Evolutionary conservation across 2,888 invertebrate species (phyloP).

Genomic region (Ennomos fuscantarius): DNA sequence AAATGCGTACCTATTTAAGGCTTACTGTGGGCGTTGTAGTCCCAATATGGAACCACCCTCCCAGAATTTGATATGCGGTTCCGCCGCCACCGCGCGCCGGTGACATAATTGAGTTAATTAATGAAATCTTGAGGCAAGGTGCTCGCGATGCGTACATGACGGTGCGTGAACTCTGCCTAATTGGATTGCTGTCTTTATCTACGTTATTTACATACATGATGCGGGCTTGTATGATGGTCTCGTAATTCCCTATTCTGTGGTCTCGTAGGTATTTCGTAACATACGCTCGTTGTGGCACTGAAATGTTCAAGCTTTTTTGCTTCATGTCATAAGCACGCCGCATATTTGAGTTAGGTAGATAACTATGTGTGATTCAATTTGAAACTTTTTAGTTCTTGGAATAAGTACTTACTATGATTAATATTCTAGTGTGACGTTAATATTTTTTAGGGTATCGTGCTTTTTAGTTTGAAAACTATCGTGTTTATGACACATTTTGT

Average conservation of each 20-base stretch:
- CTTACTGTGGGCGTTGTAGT: slow-evolving; percentile 8
- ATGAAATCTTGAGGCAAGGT: slow-evolving; percentile 39
- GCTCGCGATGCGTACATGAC: slow-evolving; percentile 26
- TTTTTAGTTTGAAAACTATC: too few relatives aligned
- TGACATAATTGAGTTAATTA: slow-evolving; percentile 43
- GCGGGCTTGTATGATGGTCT: slow-evolving; percentile 30
- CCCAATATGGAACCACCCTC: slow-evolving; percentile 20
- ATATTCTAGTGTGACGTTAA: too few relatives aligned
- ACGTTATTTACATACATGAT: slow-evolving; percentile 54
- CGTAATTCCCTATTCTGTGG: background rate
- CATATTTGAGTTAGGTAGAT: background rate
- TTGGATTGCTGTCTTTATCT: slow-evolving; percentile 61
- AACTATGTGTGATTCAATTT: background rate
- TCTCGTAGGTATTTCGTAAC: slow-evolving; percentile 9
- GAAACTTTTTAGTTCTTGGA: slow-evolving; percentile 2
- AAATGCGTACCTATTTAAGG: background rate
- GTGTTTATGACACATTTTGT: too few relatives aligned
- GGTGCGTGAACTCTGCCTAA: slow-evolving; percentile 55
- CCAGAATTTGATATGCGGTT: slow-evolving; percentile 35
- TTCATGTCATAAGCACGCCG: background rate
- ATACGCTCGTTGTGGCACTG: slow-evolving; percentile 13
- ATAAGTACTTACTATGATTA: background rate
- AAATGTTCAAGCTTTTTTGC: slow-evolving; percentile 14
- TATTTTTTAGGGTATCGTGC: too few relatives aligned
- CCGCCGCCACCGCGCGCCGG: slow-evolving; percentile 4